phyloP scores from a whole-genome alignment of 2,888 invertebrate genomes.

The Hyposoter didymator region DNA sequence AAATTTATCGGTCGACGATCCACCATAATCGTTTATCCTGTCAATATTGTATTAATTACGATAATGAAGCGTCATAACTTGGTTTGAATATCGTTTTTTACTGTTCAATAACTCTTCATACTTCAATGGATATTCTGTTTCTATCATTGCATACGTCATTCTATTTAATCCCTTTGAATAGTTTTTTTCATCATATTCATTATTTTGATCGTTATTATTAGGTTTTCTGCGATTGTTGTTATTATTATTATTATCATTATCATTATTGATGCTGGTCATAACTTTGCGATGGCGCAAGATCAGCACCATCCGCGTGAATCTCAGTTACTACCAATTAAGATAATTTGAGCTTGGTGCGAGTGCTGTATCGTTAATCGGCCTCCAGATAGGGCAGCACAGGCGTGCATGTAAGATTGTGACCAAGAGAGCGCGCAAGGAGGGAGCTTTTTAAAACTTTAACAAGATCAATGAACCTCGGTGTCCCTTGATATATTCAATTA shows the following conservation, averaged over 20 bases:
- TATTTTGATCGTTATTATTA: background rate
- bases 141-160: background rate
- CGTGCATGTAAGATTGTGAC: slow-evolving; percentile 45
- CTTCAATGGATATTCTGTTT: background rate
- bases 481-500: background rate
- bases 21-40: slow-evolving; percentile 16
- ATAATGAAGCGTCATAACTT: slow-evolving; percentile 3
- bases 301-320: slow-evolving; percentile 57
- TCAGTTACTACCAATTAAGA: slow-evolving; percentile 62
- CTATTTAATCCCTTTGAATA: background rate
- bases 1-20: slow-evolving; percentile 52
- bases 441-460: slow-evolving; percentile 29
- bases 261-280: slow-evolving; percentile 9
- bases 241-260: background rate
- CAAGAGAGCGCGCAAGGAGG: slow-evolving; percentile 18
- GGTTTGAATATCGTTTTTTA: slow-evolving; percentile 2
- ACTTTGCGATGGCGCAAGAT: slow-evolving; percentile 19
- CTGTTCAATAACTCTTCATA: background rate
- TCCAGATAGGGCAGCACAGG: slow-evolving; percentile 28
- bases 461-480: slow-evolving; percentile 58
- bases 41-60: slow-evolving; percentile 40
- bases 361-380: slow-evolving; percentile 55
- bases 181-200: background rate
- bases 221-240: background rate
- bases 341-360: slow-evolving; percentile 49